Base-by-base conservation (phyloP, 2,797 vertebrate species). In the Cynodonichthys magdalenae region DNA sequence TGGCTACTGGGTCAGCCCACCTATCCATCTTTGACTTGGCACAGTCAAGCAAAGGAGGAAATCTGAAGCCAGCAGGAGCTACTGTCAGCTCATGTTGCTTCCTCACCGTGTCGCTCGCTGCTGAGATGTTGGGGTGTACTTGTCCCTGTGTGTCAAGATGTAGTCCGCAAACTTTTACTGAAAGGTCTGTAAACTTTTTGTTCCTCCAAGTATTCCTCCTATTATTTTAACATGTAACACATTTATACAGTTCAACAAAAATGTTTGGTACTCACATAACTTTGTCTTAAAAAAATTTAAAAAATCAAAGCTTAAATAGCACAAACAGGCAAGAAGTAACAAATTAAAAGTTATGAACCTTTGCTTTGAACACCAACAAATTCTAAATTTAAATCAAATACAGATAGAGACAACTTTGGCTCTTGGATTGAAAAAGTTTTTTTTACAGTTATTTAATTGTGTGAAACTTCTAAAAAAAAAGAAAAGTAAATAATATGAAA, bases 1-100 rank as follows among this genome's bases (percentile, higher is more conserved):
- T 77, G 75, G 82, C 61, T 55, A 66, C 44, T 58, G 53, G 54
- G 36, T 55, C 63, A 72, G 77, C 71, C 82, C 71, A 74, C 45
- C 72, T 28, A 76, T 86, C 70, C 71, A 79, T 85, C 76, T 64
- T 70, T 7, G 63, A 56, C 46, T 73, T 81, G 83, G 82, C 78
- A 75, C 66, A 53, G 66, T 24, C 34, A 53, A 59, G 69, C 66
- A 60, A 67, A 60, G 56, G 6, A 4, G 77, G 63, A 63, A 17
- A 69, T 75, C 53, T 52, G 63, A 60, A 63, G 45, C 52, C 69
- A 55, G 65, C 47, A 71, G 62, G 31, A 70, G 64, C 59, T 58
- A 39, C 9, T 49, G 64, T 64, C 62, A 66, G 48, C 47, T 53
- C 24, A 58, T 52, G 42, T 29, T 29, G 24, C 15, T 68, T 50